Base-by-base conservation (phyloP, 1,140 invertebrate species). In the Diuraphis noxia region DNA sequence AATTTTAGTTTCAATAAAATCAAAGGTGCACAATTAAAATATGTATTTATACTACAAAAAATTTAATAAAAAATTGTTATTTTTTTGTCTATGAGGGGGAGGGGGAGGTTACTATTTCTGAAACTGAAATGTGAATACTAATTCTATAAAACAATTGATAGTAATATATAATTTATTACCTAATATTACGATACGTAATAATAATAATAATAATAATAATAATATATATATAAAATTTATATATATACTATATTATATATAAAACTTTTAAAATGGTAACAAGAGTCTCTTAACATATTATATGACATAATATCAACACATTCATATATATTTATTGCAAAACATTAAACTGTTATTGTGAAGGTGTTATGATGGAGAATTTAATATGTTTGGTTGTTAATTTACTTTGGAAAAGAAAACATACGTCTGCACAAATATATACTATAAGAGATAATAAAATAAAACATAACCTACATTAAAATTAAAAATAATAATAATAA, bases 401-500 rank as follows among this genome's bases (percentile, higher is more conserved):
- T 86, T 86, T 46, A n/a, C 46, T 34, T 30, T 40, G 38, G n/a
- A 79, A 41, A 41, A 17, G 43, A 81, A 84, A 84, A 46, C n/a
- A 49, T 49, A 36, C 38, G n/a, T 82, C 38, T 25, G 13, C 81
- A 82, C 30, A 82, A 25, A 81, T 86, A 49, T 86, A 49, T 49
- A 36, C 43, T 86, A 86, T 34, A 86, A 86, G 7, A 46, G 43
- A 86, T 49, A 86, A 86, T 46, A 86, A 86, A 86, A 23, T 36
- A 86, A 36, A 49, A n/a, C 23, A 49, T 49, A 86, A 86, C 46
- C 46, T 86, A 86, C 43, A 52, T 86, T 52, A 86, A 86, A 86
- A 86, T 86, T 86, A 52, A 86, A 86, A 52, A n/a, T n/a, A n/a
- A n/a, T n/a, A 86, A 86, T 49, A 52, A 86, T 88, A 88, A 88